Conservation (phyloP, 2,888 invertebrate species). For the Cephus sareptanus region DNA sequence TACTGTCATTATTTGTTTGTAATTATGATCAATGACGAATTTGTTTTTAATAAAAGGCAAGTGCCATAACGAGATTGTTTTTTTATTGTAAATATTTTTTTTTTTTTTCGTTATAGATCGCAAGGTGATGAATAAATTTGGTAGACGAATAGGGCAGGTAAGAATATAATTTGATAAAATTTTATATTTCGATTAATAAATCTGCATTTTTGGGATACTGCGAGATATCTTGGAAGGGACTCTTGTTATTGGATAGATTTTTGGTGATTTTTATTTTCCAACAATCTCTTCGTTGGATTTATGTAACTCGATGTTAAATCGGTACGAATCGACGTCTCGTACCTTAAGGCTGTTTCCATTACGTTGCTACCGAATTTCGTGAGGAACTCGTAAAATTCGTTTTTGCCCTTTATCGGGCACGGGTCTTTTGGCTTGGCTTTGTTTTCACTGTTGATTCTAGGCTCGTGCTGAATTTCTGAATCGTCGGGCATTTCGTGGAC, state of each 20-base stretch:
- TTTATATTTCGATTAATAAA: too few species aligned
- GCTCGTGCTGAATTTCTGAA: background rate
- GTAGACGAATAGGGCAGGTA: background rate
- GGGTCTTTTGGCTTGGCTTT: background rate
- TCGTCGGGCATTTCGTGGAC: conserved; percentile 9
- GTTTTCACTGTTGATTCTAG: background rate
- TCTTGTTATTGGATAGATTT: too few species aligned
- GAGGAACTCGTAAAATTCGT: conserved; percentile 24
- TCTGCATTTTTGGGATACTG: too few species aligned
- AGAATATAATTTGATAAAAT: background rate
- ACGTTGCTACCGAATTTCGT: conserved; percentile 19
- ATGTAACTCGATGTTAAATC: background rate
- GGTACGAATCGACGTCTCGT: conserved; percentile 5
- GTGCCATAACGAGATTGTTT: conserved; percentile 52
- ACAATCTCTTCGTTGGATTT: background rate
- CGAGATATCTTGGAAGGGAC: too few species aligned
- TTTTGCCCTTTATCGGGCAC: background rate
- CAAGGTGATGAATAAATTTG: too few species aligned
- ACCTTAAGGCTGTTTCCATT: conserved; percentile 17
- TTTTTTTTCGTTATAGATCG: too few species aligned
- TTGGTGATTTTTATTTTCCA: too few species aligned
- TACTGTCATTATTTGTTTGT: conserved; percentile 53
- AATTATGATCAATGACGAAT: conserved; percentile 55
- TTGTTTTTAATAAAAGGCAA: conserved; percentile 61
- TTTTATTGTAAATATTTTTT: too few species aligned